Evolutionary conservation across 2,113 vertebrate species (phyloP).

Genomic region (Nycticryphes semicollaris): DNA sequence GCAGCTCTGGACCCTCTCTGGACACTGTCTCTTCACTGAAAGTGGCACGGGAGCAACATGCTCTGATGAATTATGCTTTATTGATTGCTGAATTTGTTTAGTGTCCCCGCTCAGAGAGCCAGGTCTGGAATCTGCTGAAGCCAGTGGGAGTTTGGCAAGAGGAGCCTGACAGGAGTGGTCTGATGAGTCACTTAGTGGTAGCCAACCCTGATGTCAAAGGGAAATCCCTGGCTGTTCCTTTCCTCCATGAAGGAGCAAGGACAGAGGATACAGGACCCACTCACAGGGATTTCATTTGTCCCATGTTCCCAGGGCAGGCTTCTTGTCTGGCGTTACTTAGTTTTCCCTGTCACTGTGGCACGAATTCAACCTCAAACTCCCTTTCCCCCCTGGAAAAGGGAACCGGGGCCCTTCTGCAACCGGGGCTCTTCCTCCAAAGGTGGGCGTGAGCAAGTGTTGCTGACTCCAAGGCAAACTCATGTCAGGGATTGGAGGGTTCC

Average conservation of each 20-base stretch:
- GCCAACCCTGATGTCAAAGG: background rate
- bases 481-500: background rate
- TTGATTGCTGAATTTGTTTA: background rate
- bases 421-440: background rate
- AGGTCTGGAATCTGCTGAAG: background rate
- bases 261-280: fast-evolving
- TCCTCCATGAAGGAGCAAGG: fast-evolving
- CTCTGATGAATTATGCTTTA: fast-evolving
- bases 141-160: background rate
- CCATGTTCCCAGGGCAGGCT: background rate
- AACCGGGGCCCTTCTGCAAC: too few relatives aligned
- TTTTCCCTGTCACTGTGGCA: background rate
- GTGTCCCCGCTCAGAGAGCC: background rate
- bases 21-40: background rate
- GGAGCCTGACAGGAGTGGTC: background rate
- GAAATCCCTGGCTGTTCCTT: background rate
- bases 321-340: fast-evolving
- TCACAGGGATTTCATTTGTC: background rate
- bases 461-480: background rate
- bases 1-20: background rate
- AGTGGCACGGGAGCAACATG: fast-evolving
- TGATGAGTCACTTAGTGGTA: background rate
- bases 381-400: too few relatives aligned
- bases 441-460: fast-evolving
- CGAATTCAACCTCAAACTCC: background rate